Conservation (phyloP, 1,140 invertebrate species). For the Hycleus cichorii region DNA sequence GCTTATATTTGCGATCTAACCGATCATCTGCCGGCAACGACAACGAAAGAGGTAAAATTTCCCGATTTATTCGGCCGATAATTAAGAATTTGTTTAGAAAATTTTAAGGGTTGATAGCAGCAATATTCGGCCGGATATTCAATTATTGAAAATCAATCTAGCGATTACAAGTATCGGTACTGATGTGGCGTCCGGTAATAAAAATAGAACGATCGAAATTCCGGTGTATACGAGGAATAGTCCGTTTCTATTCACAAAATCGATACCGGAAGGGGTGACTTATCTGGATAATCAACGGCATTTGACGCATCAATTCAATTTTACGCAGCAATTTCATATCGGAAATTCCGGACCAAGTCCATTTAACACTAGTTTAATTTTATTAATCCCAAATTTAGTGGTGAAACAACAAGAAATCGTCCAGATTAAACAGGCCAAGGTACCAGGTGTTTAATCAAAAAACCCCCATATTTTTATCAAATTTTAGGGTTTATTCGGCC, state of each 20-base stretch:
- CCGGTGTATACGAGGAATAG: constrained; percentile 10
- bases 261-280: not conserved
- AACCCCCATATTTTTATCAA: too few relatives aligned
- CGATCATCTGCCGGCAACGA: not conserved
- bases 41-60: not conserved
- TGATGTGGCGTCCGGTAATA: not conserved
- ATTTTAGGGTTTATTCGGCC: not conserved
- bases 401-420: constrained; percentile 5
- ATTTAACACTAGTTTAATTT: constrained; percentile 2
- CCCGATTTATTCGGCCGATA: too few relatives aligned
- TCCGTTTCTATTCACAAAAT: constrained; percentile 16
- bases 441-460: not conserved
- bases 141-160: not conserved
- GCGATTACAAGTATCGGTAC: constrained; percentile 8
- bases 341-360: constrained; percentile 19
- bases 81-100: not conserved
- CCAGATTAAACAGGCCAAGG: constrained; percentile 7
- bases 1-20: constrained; percentile 18
- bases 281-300: not conserved
- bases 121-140: constrained; percentile 5
- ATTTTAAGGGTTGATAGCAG: constrained; percentile 11
- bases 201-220: constrained; percentile 1
- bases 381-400: constrained; percentile 8
- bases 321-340: constrained; percentile 12
- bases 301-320: not conserved